These are phyloP conservation scores for Megalopta genalis DNA, from an alignment of 1,140 invertebrate genomes.

Conservation along the genomic window DNA sequence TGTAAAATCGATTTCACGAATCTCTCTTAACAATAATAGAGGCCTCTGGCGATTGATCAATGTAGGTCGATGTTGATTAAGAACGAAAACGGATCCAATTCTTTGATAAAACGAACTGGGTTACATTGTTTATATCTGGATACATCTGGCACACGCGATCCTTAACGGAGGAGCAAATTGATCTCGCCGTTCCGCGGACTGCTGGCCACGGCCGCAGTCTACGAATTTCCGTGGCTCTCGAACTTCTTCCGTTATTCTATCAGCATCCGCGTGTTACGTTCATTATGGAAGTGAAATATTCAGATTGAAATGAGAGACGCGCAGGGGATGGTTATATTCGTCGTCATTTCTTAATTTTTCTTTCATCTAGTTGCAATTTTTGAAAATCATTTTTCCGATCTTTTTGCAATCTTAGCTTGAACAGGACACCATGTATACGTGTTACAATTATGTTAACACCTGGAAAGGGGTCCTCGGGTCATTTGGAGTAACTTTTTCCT, in stretches of 20 bases:
- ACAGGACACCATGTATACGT: no score
- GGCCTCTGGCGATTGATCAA: background rate
- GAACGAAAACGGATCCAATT: background rate
- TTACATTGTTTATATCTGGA: constrained; percentile 20
- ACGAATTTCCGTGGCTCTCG: background rate
- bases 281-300: no score
- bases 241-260: background rate
- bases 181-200: constrained; percentile 8
- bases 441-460: no score
- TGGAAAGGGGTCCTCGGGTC: no score
- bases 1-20: no score
- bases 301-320: no score
- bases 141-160: constrained; percentile 15
- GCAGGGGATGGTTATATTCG: no score
- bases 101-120: constrained; percentile 14
- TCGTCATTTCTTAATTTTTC: no score
- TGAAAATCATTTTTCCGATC: no score
- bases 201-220: background rate
- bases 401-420: no score
- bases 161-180: constrained; percentile 24
- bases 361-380: no score
- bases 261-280: background rate
- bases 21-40: background rate
- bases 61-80: background rate
- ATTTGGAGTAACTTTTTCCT: no score